Conservation (phyloP, 2,797 vertebrate species). For the Girardinus metallicus region DNA sequence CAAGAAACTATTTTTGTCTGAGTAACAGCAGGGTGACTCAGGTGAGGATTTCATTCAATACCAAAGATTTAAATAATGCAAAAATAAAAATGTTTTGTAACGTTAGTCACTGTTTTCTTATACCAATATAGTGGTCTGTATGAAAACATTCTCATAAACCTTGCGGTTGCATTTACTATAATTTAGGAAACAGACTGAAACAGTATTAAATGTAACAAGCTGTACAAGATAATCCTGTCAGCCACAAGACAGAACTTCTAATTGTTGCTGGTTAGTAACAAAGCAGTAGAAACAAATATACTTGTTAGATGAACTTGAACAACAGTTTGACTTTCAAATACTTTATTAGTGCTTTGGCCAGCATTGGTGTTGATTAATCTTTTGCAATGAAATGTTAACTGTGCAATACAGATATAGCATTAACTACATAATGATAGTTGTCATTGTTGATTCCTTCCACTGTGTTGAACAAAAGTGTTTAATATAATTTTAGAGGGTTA, state of each 20-base stretch:
- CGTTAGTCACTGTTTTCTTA: background rate
- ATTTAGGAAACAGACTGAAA: background rate
- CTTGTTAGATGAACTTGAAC: background rate
- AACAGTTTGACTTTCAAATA: background rate
- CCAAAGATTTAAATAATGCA: background rate
- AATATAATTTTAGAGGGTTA: background rate
- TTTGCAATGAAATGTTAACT: background rate
- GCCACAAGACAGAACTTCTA: background rate
- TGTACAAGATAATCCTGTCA: background rate
- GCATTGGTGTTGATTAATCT: background rate
- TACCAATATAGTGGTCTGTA: background rate
- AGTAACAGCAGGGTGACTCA: constrained; percentile 1
- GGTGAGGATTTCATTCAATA: background rate
- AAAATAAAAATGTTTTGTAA: background rate
- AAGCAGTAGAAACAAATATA: background rate
- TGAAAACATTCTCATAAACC: background rate
- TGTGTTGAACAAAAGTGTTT: background rate
- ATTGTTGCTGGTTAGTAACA: background rate
- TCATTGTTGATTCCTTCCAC: background rate
- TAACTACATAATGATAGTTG: background rate
- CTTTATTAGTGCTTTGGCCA: background rate
- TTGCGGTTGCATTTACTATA: background rate
- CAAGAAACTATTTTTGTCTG: constrained; percentile 3
- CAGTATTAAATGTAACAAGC: background rate
- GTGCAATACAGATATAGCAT: background rate